Percentiles rank a stretch among this genome's conserved stretches.
Conservation (phyloP, 2,888 invertebrate species). For the Dascillus cervinus region DNA sequence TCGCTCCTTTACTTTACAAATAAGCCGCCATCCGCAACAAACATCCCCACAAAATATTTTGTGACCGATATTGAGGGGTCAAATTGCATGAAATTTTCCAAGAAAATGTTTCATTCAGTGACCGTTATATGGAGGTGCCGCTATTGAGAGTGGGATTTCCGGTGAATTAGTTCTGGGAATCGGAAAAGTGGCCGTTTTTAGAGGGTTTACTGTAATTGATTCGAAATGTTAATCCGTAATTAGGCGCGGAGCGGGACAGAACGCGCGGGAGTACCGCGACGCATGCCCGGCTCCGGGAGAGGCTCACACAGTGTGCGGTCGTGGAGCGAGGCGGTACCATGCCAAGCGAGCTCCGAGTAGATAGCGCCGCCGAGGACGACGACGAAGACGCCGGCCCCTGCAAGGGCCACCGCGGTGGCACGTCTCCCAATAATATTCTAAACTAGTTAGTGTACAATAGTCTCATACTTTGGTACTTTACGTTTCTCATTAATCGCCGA, state of each 20-base stretch:
- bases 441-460: constrained; percentile 30
- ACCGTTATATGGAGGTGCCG: too few relatives aligned
- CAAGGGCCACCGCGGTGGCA: constrained; percentile 25
- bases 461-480: constrained; percentile 30
- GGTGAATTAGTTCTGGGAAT: too few relatives aligned
- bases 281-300: constrained; percentile 38
- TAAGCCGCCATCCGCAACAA: too few relatives aligned
- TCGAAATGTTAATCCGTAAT: constrained; percentile 27
- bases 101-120: too few relatives aligned
- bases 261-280: constrained; percentile 24
- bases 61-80: too few relatives aligned
- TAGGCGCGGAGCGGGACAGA: constrained; percentile 21
- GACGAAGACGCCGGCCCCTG: constrained; percentile 29
- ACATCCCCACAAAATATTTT: too few relatives aligned
- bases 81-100: too few relatives aligned
- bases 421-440: constrained; percentile 26
- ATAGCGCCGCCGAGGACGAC: constrained; percentile 35
- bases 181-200: too few relatives aligned
- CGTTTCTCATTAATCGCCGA: constrained; percentile 34
- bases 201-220: too few relatives aligned
- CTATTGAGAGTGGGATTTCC: too few relatives aligned
- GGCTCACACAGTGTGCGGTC: constrained; percentile 41
- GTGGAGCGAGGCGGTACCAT: constrained; percentile 41
- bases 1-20: too few relatives aligned
- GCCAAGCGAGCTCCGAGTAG: constrained; percentile 36